A percentile compares a stretch with the other conserved stretches of the same genome.
These are phyloP conservation scores for Drosophila bocqueti DNA, from an alignment of 1,140 invertebrate genomes.

Conservation along the genomic window DNA sequence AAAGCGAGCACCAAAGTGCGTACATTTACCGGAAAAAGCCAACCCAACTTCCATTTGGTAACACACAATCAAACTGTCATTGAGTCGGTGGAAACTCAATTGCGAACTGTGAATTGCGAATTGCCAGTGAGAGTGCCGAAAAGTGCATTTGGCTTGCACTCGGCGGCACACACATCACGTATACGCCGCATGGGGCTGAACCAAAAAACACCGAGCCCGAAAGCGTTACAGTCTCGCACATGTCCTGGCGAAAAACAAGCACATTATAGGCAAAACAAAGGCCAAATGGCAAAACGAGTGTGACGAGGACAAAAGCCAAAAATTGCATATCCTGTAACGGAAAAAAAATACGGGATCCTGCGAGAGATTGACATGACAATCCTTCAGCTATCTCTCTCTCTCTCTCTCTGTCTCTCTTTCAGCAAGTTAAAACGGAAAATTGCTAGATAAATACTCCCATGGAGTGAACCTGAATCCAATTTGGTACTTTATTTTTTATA, in stretches of 20 bases:
- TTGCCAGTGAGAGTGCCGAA: conserved; percentile 30
- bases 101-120: conserved; percentile 33
- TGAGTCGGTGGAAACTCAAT: conserved; percentile 44
- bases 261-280: conserved; percentile 49
- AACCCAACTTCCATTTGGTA: conserved; percentile 34
- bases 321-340: conserved; percentile 36
- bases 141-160: conserved; percentile 34
- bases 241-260: conserved; percentile 40
- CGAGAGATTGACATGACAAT: conserved; percentile 47
- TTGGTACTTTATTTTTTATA: conserved; percentile 25
- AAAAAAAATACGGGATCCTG: not conserved
- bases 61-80: conserved; percentile 49
- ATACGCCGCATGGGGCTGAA: conserved; percentile 39
- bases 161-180: conserved; percentile 35
- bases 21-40: conserved; percentile 23
- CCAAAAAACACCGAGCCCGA: conserved; percentile 1
- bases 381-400: not conserved
- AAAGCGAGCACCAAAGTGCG: conserved; percentile 9
- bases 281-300: conserved; percentile 47
- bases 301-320: conserved; percentile 46
- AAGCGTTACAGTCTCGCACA: conserved; percentile 18
- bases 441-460: conserved; percentile 72
- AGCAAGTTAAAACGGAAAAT: conserved; percentile 37
- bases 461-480: conserved; percentile 11
- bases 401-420: not conserved